Evolutionary conservation across 2,113 vertebrate genomes (phyloP).

Genomic region (Forbesichthys agassizii): DNA sequence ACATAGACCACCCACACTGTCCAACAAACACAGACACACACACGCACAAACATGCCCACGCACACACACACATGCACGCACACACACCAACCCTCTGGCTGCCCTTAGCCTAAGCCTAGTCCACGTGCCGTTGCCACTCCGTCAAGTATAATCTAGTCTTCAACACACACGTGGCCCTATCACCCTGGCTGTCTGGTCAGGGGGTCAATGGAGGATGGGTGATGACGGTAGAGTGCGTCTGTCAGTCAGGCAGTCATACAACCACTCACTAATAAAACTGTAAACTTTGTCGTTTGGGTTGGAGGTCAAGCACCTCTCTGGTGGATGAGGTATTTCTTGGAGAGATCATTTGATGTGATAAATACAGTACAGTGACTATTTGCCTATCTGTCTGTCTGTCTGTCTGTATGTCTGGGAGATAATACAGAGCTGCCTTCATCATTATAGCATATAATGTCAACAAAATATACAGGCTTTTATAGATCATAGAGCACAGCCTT

Average conservation of each 20-base stretch:
- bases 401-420: constrained; percentile 16
- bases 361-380: not conserved
- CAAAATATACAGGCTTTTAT: not conserved
- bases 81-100: not conserved
- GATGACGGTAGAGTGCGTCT: not conserved
- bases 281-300: constrained; percentile 14
- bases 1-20: constrained; percentile 2
- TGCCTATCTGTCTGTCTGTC: not conserved
- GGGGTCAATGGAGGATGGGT: constrained; percentile 27
- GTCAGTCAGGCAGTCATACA: constrained; percentile 3
- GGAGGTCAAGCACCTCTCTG: constrained; percentile 47
- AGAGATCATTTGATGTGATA: not conserved
- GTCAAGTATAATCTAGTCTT: not conserved
- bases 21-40: not conserved
- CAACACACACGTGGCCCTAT: constrained; percentile 19
- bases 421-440: constrained; percentile 6
- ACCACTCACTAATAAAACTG: constrained; percentile 16
- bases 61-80: not conserved
- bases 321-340: constrained; percentile 36
- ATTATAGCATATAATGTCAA: constrained; percentile 49
- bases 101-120: too few relatives aligned
- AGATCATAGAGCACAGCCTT: too few relatives aligned
- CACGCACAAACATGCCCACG: not conserved
- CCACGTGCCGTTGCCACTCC: too few relatives aligned
- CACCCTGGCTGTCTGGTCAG: constrained; percentile 68